Conservation (phyloP, 2,888 invertebrate genomes). For the Lasioglossum calceatum region DNA sequence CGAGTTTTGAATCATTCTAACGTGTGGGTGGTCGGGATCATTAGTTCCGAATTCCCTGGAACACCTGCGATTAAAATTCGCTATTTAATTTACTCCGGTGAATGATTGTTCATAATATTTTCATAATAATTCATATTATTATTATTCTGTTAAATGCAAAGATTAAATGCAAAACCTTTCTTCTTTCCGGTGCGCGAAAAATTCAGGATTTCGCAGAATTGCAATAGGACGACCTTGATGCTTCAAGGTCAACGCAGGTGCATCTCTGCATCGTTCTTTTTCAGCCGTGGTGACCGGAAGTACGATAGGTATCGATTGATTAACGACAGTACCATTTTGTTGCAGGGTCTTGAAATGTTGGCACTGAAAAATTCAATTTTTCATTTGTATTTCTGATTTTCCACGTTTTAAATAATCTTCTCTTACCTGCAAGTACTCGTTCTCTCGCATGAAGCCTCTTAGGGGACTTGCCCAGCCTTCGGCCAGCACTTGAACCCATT, state of each 20-base stretch:
- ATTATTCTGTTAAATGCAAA: neutral
- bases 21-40: constrained; percentile 93
- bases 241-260: constrained; percentile 87
- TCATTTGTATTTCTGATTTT: neutral
- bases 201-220: constrained; percentile 93
- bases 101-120: neutral
- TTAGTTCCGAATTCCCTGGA: constrained; percentile 96
- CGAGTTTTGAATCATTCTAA: constrained; percentile 95
- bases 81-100: neutral
- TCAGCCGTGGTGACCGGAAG: constrained; percentile 90
- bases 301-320: constrained; percentile 97
- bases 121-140: neutral
- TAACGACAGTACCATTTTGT: constrained; percentile 89
- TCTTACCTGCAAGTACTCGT: constrained; percentile 93
- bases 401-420: neutral
- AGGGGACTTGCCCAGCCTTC: constrained; percentile 99
- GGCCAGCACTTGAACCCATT: constrained; percentile 97
- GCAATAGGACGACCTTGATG: constrained; percentile 89
- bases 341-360: constrained; percentile 96
- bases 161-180: constrained; percentile 86
- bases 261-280: constrained; percentile 89
- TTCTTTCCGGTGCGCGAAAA: constrained; percentile 96
- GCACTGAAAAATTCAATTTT: constrained; percentile 84
- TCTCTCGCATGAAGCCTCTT: constrained; percentile 98
- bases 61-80: constrained; percentile 81